These are phyloP conservation scores for Myrmecophaga tridactyla DNA, from an alignment of 2,113 vertebrate genomes.

Conservation along the genomic window DNA sequence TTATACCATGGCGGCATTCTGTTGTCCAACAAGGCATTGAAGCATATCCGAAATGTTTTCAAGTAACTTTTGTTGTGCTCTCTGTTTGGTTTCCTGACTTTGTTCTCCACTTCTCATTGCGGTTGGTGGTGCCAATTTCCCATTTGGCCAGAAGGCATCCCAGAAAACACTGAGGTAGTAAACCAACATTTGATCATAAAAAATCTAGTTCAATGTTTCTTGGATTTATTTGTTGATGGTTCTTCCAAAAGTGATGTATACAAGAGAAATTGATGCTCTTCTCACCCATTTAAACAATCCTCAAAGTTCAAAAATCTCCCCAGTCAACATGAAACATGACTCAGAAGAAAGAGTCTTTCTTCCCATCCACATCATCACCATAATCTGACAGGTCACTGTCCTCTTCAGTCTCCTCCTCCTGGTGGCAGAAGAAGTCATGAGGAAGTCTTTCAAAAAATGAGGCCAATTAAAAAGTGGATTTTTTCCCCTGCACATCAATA, in stretches of 20 bases:
- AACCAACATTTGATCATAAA: conserved; percentile 96
- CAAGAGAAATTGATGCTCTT: too few relatives aligned
- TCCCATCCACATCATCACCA: conserved; percentile 91
- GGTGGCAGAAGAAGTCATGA: conserved; percentile 97
- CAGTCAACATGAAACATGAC: conserved; percentile 98
- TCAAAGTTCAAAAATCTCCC: conserved; percentile 98
- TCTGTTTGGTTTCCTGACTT: conserved; percentile 92
- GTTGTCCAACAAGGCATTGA: conserved; percentile 96
- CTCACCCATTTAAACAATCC: too few relatives aligned
- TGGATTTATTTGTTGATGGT: too few relatives aligned
- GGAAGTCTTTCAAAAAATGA: conserved; percentile 97
- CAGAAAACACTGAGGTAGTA: conserved; percentile 95
- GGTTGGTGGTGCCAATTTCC: conserved; percentile 88
- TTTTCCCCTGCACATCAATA: conserved; percentile 95
- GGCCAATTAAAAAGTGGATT: conserved; percentile 93
- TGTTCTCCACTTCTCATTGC: conserved; percentile 85
- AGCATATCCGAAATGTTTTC: conserved; percentile 98
- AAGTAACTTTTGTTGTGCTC: conserved; percentile 96
- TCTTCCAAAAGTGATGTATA: too few relatives aligned
- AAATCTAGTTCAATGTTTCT: conserved; percentile 98
- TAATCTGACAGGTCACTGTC: conserved; percentile 96
- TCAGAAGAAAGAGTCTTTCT: conserved; percentile 94
- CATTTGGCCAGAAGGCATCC: conserved; percentile 96
- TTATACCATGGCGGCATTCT: conserved; percentile 96
- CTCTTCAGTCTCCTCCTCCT: conserved; percentile 91